Evolutionary conservation across 1,140 invertebrate genomes (phyloP).

Genomic region (Cardiocondyla obscurior): DNA sequence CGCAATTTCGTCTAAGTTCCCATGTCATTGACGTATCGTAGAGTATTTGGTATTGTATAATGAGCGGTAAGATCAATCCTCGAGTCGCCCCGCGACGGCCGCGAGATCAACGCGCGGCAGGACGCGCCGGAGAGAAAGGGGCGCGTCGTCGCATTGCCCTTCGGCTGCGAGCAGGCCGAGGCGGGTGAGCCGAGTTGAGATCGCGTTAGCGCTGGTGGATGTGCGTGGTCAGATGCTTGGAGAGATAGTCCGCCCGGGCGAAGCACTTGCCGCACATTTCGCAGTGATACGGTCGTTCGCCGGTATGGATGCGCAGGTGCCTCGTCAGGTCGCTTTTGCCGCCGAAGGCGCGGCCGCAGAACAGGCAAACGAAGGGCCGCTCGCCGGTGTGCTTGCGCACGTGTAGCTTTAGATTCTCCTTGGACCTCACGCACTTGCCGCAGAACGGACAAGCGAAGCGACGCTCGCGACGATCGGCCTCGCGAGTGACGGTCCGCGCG

Average conservation of each 20-base stretch:
- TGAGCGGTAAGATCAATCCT: background rate
- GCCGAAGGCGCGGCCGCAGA: conserved; percentile 93
- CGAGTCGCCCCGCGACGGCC: conserved; percentile 4
- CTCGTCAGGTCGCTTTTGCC: conserved; percentile 94
- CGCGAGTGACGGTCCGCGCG: conserved; percentile 71
- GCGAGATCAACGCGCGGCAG: background rate
- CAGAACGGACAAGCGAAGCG: conserved; percentile 94
- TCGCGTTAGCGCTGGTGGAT: conserved; percentile 86
- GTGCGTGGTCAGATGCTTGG: conserved; percentile 95
- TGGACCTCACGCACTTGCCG: conserved; percentile 93
- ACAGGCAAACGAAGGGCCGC: conserved; percentile 93
- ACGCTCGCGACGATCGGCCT: conserved; percentile 80
- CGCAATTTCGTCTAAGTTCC: background rate
- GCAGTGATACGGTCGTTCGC: conserved; percentile 94
- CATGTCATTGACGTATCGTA: background rate
- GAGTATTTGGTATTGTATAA: background rate
- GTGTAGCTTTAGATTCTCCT: conserved; percentile 94
- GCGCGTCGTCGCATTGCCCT: conserved; percentile 8
- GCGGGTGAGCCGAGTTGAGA: conserved; percentile 9
- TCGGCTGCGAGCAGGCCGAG: conserved; percentile 13
- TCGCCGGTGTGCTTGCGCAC: conserved; percentile 95
- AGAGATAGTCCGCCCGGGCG: conserved; percentile 94
- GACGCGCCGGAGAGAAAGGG: conserved; percentile 6
- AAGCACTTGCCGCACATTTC: conserved; percentile 96
- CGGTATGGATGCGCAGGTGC: conserved; percentile 93